phyloP scores from a whole-genome alignment of 2,888 invertebrate species.

The Drosophila incognita region DNA sequence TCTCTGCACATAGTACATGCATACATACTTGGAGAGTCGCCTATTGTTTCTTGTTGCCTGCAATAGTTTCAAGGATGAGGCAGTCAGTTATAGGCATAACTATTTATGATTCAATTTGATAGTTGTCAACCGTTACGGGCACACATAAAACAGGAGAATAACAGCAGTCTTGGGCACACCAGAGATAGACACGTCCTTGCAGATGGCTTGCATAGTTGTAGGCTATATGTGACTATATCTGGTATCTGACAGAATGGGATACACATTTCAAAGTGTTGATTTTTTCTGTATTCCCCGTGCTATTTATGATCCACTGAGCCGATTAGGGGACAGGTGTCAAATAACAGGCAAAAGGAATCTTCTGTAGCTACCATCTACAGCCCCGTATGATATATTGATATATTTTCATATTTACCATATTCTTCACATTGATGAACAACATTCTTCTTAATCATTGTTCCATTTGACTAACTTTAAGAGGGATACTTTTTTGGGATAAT shows the following conservation, averaged over 20 bases:
- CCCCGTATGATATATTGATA: too few relatives aligned
- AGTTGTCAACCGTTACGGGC: not conserved
- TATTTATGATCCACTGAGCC: not conserved
- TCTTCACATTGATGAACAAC: not conserved
- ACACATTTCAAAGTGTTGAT: not conserved
- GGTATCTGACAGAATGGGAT: not conserved
- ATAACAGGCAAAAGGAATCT: too few relatives aligned
- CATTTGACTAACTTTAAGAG: not conserved
- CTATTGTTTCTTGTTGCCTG: not conserved
- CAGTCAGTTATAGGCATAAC: not conserved
- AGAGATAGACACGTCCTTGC: not conserved
- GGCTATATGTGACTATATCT: not conserved
- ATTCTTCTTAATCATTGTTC: not conserved
- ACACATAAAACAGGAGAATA: not conserved
- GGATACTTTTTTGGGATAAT: not conserved
- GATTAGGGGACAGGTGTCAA: too few relatives aligned
- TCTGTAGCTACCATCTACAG: too few relatives aligned
- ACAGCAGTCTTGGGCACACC: not conserved
- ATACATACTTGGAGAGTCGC: not conserved
- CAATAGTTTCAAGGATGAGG: not conserved
- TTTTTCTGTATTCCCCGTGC: not conserved
- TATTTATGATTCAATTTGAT: not conserved
- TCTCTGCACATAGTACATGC: not conserved
- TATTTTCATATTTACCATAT: not conserved
- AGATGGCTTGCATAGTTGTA: not conserved